phyloP scores from a whole-genome alignment of 2,797 vertebrate genomes.

The Pogonophryne albipinna region DNA sequence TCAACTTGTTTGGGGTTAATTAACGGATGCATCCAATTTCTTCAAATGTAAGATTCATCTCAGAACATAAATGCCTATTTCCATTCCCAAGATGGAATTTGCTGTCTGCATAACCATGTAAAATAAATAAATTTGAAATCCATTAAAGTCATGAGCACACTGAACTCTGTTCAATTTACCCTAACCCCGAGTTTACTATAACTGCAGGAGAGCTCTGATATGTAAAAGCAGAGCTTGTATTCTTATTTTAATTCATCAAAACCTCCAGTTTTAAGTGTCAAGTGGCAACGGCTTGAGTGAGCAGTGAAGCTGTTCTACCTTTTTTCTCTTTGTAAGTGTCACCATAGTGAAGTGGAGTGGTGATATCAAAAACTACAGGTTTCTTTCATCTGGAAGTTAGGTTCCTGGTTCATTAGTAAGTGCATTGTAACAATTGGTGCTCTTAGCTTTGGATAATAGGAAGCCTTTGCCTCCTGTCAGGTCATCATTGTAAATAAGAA shows the following conservation, averaged over 20 bases:
- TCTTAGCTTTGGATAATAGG: slow-evolving; percentile 10
- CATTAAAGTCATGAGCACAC: slow-evolving; percentile 66
- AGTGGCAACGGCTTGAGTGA: slow-evolving; percentile 63
- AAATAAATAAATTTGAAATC: slow-evolving; percentile 70
- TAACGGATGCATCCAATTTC: slow-evolving; percentile 52
- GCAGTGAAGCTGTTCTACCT: slow-evolving; percentile 27
- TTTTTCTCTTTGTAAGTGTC: slow-evolving; percentile 22
- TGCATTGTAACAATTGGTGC: slow-evolving; percentile 11
- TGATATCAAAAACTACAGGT: slow-evolving; percentile 47
- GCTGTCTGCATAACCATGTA: slow-evolving; percentile 56
- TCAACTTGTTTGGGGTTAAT: slow-evolving; percentile 42
- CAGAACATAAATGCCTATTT: slow-evolving; percentile 35
- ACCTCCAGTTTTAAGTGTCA: slow-evolving; percentile 62
- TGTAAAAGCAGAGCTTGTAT: slow-evolving; percentile 59
- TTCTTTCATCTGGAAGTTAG: slow-evolving; percentile 37
- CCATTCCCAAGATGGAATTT: slow-evolving; percentile 53
- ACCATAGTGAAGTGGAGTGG: slow-evolving; percentile 17
- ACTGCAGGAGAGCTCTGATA: slow-evolving; percentile 60
- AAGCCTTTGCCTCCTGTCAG: no score
- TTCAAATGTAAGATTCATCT: slow-evolving; percentile 54
- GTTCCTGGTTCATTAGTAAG: slow-evolving; percentile 34
- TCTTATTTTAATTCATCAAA: slow-evolving; percentile 64
- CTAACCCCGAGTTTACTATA: slow-evolving; percentile 66
- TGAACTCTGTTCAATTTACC: slow-evolving; percentile 67
- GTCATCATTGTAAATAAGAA: no score